Evolutionary conservation across 2,113 vertebrate genomes (phyloP).

Genomic region (Nerophis lumbriciformis): DNA sequence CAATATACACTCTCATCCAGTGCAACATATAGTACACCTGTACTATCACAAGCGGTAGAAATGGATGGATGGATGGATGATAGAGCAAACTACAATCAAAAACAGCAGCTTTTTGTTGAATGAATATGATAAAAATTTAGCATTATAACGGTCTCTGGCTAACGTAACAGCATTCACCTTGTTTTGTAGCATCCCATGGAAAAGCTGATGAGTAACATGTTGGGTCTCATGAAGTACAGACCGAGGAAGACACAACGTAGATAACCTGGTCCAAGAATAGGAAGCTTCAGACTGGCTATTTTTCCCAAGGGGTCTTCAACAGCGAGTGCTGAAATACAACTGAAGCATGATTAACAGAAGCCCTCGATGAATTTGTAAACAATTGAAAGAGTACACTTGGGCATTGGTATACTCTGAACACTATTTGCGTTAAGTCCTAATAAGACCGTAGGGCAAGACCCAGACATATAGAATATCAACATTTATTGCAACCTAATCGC

Average conservation of each 20-base stretch:
- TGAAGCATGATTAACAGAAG: slow-evolving; percentile 40
- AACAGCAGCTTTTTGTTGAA: too few species aligned
- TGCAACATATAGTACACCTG: too few species aligned
- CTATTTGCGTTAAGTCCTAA: slow-evolving; percentile 69
- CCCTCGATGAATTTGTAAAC: slow-evolving; percentile 49
- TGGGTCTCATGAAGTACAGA: slow-evolving; percentile 6
- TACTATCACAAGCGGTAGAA: too few species aligned
- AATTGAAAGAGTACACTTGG: slow-evolving; percentile 27
- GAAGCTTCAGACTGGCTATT: slow-evolving; percentile 12
- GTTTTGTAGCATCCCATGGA: too few species aligned
- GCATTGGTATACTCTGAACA: slow-evolving; percentile 40
- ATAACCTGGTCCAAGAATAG: slow-evolving; percentile 18
- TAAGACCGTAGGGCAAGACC: slow-evolving; percentile 56
- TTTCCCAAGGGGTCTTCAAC: slow-evolving; percentile 20
- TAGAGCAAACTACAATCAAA: too few species aligned
- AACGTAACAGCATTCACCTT: too few species aligned
- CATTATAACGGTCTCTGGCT: too few species aligned
- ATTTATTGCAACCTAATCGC: slow-evolving; percentile 61
- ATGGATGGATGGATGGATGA: too few species aligned
- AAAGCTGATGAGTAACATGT: too few species aligned
- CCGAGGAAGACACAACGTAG: slow-evolving; percentile 8
- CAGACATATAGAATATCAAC: slow-evolving; percentile 59
- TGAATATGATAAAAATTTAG: too few species aligned
- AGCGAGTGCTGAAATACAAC: slow-evolving; percentile 37
- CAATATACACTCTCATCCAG: too few species aligned